A percentile compares a stretch with the other conserved stretches of the same genome.
Evolutionary conservation across 2,797 vertebrate genomes (phyloP).

Genomic region (Holocentrus rufus): DNA sequence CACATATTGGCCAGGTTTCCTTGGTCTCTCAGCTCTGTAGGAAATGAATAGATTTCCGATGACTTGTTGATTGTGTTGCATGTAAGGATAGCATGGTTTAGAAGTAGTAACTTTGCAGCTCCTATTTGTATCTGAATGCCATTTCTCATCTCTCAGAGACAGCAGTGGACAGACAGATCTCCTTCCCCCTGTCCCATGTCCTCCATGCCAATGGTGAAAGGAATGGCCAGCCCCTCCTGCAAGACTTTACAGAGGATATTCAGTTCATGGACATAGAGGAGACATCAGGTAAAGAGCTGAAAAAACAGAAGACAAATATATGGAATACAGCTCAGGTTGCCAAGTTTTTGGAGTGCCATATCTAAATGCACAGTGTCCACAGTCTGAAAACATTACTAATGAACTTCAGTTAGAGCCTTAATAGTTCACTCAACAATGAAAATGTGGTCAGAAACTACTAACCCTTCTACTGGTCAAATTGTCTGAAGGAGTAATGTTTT

Average conservation of each 20-base stretch:
- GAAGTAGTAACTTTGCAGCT: too few species aligned
- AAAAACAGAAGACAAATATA: neutral
- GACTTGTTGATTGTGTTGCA: too few species aligned
- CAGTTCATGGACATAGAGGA: constrained; percentile 99
- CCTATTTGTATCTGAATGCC: constrained; percentile 4
- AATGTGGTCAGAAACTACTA: too few species aligned
- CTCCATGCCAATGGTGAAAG: constrained; percentile 92
- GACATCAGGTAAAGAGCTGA: constrained; percentile 82
- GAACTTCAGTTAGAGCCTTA: too few species aligned
- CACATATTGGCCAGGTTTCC: too few species aligned
- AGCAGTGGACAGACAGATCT: constrained; percentile 95
- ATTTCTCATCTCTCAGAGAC: constrained; percentile 82
- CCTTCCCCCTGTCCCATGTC: constrained; percentile 92
- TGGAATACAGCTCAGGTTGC: neutral
- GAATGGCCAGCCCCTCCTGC: constrained; percentile 89
- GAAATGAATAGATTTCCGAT: too few species aligned
- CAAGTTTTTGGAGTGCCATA: neutral
- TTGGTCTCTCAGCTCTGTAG: too few species aligned
- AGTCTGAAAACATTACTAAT: too few species aligned
- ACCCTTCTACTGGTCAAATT: too few species aligned
- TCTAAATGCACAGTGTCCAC: neutral
- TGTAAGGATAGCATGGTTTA: too few species aligned
- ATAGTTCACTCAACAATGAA: too few species aligned
- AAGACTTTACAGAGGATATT: constrained; percentile 93
- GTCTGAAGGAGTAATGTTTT: too few species aligned